phyloP scores from a whole-genome alignment of 2,888 invertebrate genomes.

The Pimpla rufipes region DNA sequence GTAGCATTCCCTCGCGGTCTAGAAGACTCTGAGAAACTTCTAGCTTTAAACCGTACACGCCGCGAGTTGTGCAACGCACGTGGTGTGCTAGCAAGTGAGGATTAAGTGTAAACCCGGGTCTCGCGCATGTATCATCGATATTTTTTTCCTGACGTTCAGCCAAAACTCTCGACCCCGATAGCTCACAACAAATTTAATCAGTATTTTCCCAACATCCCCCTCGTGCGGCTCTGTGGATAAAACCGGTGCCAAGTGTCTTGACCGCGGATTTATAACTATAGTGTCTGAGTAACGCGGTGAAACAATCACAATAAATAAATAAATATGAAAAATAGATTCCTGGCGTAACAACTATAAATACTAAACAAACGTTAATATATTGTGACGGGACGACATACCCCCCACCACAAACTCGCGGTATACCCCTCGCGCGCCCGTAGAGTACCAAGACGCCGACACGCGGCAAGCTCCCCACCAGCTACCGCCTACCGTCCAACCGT shows the following conservation, averaged over 20 bases:
- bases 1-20: not conserved
- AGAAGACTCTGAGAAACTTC: not conserved
- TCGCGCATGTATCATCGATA: not conserved
- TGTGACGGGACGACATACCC: no score
- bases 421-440: no score
- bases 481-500: no score
- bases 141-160: slow-evolving; percentile 22
- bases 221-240: not conserved
- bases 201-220: not conserved
- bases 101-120: slow-evolving; percentile 40
- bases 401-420: no score
- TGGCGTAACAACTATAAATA: not conserved
- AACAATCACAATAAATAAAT: slow-evolving; percentile 10
- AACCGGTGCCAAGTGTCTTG: slow-evolving; percentile 24
- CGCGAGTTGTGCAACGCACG: slow-evolving; percentile 32
- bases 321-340: not conserved
- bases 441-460: no score
- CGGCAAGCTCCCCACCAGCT: no score
- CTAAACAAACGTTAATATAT: no score
- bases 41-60: not conserved
- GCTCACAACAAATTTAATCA: slow-evolving; percentile 3
- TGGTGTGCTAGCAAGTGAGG: slow-evolving; percentile 38
- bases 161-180: slow-evolving; percentile 16
- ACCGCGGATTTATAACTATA: not conserved
- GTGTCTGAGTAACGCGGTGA: not conserved